Base-by-base conservation (phyloP, 2,113 vertebrate species). In the Nipponia nippon region DNA sequence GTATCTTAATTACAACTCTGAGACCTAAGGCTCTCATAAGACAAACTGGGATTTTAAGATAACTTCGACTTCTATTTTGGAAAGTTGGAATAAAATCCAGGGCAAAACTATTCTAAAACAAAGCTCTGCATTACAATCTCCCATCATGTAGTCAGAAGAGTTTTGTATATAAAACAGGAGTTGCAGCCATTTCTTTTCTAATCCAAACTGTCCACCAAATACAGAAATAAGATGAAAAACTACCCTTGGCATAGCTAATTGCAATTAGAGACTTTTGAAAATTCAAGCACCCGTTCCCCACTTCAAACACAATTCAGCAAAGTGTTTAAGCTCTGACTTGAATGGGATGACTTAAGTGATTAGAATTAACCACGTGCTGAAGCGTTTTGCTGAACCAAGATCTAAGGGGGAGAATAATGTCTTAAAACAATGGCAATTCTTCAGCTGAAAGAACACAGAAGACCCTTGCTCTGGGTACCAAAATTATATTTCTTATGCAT, bases 181-280 rank as follows among this genome's bases (percentile, higher is more conserved):
- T 72, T 67, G 55, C 42, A 80, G 75, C 30, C 55, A 56, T 95
- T 94, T 96, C 76, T 96, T 91, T 94, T 85, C 82, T 93, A 83
- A 88, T 93, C 62, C 77, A 90, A 95, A 95, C 87, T 91, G 84
- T 87, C 58, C 87, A 95, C 73, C 46, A 86, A 93, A 93, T 88
- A 66, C 58, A 95, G 87, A 95, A 96, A 93, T 78, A 83, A 95
- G 10, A 95, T 92, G 29, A 94, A 95, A 94, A 96, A 89, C 73
- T 78, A 94, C 58, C 32, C 75, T 90, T 93, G 77, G 91, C 84
- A 88, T 73, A 90, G 71, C 49, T 95, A 96, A 82, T 95, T 96
- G 95, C 85, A 96, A 89, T 96, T 94, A 96, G 89, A 88, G 71
- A 93, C 87, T 91, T 97, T 94, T 94, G 87, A 93, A 95, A 97